These are phyloP conservation scores for Xestia rhomboidea DNA, from an alignment of 2,888 invertebrate species.

Conservation along the genomic window DNA sequence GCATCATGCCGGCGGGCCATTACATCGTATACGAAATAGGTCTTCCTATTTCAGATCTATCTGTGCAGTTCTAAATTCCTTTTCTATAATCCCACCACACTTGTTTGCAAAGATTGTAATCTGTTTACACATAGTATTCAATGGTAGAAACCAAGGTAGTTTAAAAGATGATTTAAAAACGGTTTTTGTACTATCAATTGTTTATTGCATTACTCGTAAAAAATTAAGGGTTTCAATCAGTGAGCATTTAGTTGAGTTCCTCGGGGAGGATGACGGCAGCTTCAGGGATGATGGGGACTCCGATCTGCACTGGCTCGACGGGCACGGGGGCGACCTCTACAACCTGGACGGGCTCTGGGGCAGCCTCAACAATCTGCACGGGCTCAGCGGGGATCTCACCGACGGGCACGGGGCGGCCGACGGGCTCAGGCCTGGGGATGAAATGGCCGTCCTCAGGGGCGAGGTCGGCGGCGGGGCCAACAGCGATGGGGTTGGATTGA, in stretches of 20 bases:
- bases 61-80: background rate
- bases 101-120: background rate
- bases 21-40: no score
- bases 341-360: slow-evolving; percentile 46
- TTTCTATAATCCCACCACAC: background rate
- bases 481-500: slow-evolving; percentile 38
- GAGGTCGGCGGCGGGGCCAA: slow-evolving; percentile 47
- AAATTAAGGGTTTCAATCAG: background rate
- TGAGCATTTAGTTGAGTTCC: slow-evolving; percentile 65
- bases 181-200: background rate
- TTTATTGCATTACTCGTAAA: slow-evolving; percentile 2
- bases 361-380: slow-evolving; percentile 41
- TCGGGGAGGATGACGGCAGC: slow-evolving; percentile 70
- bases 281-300: slow-evolving; percentile 70
- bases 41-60: no score
- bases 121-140: background rate
- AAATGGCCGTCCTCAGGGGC: slow-evolving; percentile 19
- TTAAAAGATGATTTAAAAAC: background rate
- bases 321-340: slow-evolving; percentile 48
- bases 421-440: slow-evolving; percentile 27
- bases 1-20: background rate
- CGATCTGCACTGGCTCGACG: slow-evolving; percentile 59
- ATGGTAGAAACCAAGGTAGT: background rate
- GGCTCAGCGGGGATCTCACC: slow-evolving; percentile 51
- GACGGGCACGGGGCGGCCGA: slow-evolving; percentile 17